Conservation (phyloP, 1,140 invertebrate species). For the Centruroides sculpturatus region DNA sequence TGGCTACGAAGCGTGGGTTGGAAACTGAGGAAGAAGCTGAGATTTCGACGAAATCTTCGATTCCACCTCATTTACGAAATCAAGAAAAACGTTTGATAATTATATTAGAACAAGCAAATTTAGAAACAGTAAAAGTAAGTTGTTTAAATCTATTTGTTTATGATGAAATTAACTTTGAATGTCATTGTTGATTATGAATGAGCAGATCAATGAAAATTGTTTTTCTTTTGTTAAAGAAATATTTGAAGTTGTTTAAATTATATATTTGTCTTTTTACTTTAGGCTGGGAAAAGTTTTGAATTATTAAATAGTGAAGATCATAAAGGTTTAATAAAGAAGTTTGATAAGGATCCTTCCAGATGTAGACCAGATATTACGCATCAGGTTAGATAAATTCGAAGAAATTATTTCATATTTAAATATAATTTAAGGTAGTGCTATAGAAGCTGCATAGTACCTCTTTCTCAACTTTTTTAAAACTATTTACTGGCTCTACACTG, state of each 20-base stretch:
- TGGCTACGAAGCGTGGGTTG: constrained; percentile 41
- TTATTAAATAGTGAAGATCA: constrained; percentile 91
- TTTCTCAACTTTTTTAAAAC: too few species aligned
- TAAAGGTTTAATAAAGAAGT: constrained; percentile 61
- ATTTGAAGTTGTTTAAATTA: not conserved
- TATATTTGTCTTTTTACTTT: constrained; percentile 18
- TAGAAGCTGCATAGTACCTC: too few species aligned
- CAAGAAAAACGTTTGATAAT: constrained; percentile 84
- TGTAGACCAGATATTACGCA: constrained; percentile 90
- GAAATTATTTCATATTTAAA: too few species aligned
- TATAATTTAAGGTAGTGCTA: too few species aligned
- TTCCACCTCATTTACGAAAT: constrained; percentile 49
- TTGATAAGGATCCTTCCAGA: constrained; percentile 63
- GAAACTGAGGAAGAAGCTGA: constrained; percentile 32
- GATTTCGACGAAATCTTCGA: constrained; percentile 52
- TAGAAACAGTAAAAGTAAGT: constrained; percentile 87
- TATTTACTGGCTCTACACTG: too few species aligned
- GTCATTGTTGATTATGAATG: not conserved
- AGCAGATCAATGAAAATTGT: too few species aligned
- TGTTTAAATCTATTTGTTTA: constrained; percentile 28
- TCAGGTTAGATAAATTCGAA: constrained; percentile 37
- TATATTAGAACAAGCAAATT: constrained; percentile 80
- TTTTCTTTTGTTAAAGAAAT: too few species aligned
- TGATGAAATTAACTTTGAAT: constrained; percentile 23
- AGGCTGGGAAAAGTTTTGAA: constrained; percentile 78